These are phyloP conservation scores for Engystomops pustulosus DNA, from an alignment of 2,113 vertebrate species.

Conservation along the genomic window DNA sequence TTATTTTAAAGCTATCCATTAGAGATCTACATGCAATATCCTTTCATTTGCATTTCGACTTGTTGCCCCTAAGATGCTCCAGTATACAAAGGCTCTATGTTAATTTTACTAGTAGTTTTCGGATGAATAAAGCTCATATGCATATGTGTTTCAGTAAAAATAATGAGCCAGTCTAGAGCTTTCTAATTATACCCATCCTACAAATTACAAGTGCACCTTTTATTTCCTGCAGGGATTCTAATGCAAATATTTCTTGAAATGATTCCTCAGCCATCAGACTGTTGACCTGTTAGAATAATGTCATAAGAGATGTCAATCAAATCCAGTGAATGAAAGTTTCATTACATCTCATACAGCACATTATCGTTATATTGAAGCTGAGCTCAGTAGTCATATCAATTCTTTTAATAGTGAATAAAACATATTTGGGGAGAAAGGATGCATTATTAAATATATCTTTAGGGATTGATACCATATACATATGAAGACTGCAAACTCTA, in stretches of 20 bases:
- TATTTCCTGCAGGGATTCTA: constrained; percentile 8
- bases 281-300: constrained; percentile 6
- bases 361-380: constrained; percentile 11
- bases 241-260: constrained; percentile 19
- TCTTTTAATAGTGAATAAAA: not conserved
- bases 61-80: not conserved
- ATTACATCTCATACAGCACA: constrained; percentile 13
- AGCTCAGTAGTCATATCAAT: not conserved
- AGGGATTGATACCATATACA: not conserved
- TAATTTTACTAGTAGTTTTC: constrained; percentile 10
- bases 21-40: not conserved
- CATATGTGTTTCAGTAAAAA: not conserved
- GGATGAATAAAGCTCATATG: not conserved
- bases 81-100: constrained; percentile 29
- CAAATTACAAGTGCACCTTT: not conserved
- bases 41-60: constrained; percentile 14
- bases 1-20: not conserved
- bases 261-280: not conserved
- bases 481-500: not conserved
- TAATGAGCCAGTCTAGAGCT: not conserved
- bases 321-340: constrained; percentile 1
- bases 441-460: not conserved
- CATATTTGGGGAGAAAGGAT: not conserved
- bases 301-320: constrained; percentile 24
- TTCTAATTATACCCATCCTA: not conserved